These are phyloP conservation scores for Cyrtorhinus lividipennis DNA, from an alignment of 1,140 invertebrate genomes.

Conservation along the genomic window DNA sequence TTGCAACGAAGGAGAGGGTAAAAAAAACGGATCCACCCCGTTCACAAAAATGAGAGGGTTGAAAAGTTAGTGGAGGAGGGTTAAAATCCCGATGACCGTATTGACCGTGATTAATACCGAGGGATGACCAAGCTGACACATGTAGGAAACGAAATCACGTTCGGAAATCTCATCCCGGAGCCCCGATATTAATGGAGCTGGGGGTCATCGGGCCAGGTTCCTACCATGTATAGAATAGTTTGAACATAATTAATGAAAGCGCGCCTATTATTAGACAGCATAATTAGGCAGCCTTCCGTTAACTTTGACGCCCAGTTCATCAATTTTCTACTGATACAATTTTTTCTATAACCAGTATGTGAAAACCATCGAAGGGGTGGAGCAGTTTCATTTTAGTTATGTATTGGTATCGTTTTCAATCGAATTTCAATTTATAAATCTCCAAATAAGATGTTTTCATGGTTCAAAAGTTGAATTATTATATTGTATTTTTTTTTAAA, in stretches of 20 bases:
- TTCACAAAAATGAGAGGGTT: too few relatives aligned
- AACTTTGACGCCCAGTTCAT: too few relatives aligned
- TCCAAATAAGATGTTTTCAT: too few relatives aligned
- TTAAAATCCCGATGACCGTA: not conserved
- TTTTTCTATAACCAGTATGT: too few relatives aligned
- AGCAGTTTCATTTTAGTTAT: too few relatives aligned
- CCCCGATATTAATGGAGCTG: not conserved
- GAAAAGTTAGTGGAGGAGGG: not conserved
- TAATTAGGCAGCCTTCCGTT: too few relatives aligned
- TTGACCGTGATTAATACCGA: not conserved
- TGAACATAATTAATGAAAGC: not conserved
- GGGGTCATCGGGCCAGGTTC: not conserved
- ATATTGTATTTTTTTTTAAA: too few relatives aligned
- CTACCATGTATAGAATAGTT: not conserved
- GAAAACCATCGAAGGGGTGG: too few relatives aligned
- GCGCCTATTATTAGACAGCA: not conserved
- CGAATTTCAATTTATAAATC: too few relatives aligned
- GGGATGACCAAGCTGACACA: constrained; percentile 4
- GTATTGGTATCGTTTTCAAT: too few relatives aligned
- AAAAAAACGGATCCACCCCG: not conserved
- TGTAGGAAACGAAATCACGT: constrained; percentile 5
- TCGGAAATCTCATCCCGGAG: not conserved
- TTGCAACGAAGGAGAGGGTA: not conserved
- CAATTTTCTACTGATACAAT: too few relatives aligned
- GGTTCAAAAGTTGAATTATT: too few relatives aligned